These are phyloP conservation scores for Oasisia sp. DNA, from an alignment of 2,888 invertebrate genomes.

Conservation along the genomic window DNA sequence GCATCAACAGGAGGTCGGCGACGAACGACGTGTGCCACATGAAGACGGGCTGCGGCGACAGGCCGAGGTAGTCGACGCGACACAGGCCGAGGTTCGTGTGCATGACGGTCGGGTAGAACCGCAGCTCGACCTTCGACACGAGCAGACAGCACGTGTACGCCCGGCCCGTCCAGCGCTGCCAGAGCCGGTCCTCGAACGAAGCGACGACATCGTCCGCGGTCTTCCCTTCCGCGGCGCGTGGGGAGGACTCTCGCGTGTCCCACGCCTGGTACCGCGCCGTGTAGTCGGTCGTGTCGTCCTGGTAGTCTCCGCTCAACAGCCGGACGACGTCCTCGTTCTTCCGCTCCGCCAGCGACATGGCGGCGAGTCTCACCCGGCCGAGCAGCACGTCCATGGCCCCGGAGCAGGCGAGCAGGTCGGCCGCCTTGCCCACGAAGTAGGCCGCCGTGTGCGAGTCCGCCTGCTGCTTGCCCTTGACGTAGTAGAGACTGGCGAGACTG, in stretches of 20 bases:
- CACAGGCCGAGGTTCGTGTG: not conserved
- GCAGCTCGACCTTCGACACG: not conserved
- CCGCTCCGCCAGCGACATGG: not conserved
- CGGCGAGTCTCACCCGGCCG: not conserved
- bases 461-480: not conserved
- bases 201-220: not conserved
- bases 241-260: not conserved
- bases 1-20: not conserved
- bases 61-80: not conserved
- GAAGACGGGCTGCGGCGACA: slow-evolving; percentile 3
- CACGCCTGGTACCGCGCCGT: not conserved
- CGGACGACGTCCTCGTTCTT: not conserved
- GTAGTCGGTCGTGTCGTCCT: not conserved
- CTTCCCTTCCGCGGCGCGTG: not conserved
- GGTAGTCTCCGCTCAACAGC: not conserved
- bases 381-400: not conserved
- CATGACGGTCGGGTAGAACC: not conserved
- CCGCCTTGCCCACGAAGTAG: not conserved
- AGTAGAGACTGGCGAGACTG: not conserved
- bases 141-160: not conserved
- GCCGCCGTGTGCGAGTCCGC: not conserved
- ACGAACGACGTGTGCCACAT: not conserved
- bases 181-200: not conserved
- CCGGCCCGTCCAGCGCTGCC: not conserved
- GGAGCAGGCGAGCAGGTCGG: not conserved